These are phyloP conservation scores for Sylvilagus bachmani DNA, from an alignment of 2,113 vertebrate species.

Conservation along the genomic window DNA sequence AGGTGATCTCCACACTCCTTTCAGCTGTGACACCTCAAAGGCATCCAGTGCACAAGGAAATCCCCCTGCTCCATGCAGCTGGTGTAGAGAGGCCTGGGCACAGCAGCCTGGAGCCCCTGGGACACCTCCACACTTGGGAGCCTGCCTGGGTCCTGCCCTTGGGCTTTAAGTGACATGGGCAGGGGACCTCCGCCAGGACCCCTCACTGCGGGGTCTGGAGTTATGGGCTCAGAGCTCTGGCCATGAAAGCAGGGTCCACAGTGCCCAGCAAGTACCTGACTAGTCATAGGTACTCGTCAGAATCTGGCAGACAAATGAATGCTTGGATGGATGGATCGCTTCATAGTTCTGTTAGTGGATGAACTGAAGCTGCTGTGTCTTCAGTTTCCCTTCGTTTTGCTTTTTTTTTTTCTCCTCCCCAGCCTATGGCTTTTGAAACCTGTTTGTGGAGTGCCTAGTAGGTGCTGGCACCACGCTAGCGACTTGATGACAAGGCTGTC, in stretches of 20 bases:
- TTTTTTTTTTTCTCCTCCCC: neutral
- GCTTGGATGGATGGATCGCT: neutral
- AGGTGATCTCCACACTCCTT: neutral
- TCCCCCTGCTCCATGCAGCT: rapidly evolving
- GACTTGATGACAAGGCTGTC: neutral
- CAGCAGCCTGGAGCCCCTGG: neutral
- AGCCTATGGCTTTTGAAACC: neutral
- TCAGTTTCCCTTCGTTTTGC: neutral
- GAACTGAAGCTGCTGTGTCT: neutral
- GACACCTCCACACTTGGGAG: rapidly evolving
- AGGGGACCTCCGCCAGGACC: neutral
- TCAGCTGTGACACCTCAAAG: neutral
- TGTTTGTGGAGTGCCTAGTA: neutral
- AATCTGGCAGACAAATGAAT: neutral
- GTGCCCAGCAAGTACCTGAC: neutral
- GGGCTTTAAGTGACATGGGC: neutral
- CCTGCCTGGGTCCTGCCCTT: neutral
- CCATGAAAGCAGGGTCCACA: neutral
- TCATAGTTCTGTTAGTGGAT: neutral
- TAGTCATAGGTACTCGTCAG: neutral
- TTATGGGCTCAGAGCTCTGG: neutral
- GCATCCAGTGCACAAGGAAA: neutral
- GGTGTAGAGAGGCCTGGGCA: neutral
- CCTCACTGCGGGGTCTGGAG: neutral
- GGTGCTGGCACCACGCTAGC: neutral